Percentiles rank a stretch among this genome's conserved stretches.
Conservation (phyloP, 2,113 vertebrate genomes). For the Corythoichthys haematopterus region DNA sequence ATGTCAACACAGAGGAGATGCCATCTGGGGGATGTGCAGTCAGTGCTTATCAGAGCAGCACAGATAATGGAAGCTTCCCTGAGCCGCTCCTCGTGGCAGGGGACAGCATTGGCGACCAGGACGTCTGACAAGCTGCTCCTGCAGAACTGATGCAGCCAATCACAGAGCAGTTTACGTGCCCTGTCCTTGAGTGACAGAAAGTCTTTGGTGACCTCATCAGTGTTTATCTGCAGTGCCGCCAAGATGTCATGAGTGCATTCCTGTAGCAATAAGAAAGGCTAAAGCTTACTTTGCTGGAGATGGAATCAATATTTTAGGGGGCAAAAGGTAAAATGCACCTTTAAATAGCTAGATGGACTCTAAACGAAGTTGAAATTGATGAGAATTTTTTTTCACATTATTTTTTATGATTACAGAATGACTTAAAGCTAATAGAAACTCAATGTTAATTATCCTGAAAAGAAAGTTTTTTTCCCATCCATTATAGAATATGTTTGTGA, state of each 20-base stretch:
- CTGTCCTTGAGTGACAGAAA: conserved; percentile 79
- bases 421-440: too few species aligned
- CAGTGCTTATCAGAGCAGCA: conserved; percentile 70
- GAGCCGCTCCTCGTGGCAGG: conserved; percentile 55
- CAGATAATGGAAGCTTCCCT: conserved; percentile 68
- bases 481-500: too few species aligned
- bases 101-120: conserved; percentile 32
- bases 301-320: background rate
- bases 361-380: too few species aligned
- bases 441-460: too few species aligned
- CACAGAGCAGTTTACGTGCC: conserved; percentile 68
- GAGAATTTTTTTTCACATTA: too few species aligned
- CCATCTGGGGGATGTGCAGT: conserved; percentile 64
- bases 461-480: too few species aligned
- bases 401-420: too few species aligned
- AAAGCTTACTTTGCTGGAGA: background rate
- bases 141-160: conserved; percentile 80
- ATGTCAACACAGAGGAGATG: conserved; percentile 79
- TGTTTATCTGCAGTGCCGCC: conserved; percentile 73
- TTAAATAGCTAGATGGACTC: too few species aligned
- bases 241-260: conserved; percentile 80
- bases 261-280: conserved; percentile 52
- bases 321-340: background rate
- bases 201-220: conserved; percentile 68
- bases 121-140: conserved; percentile 60